Conservation (phyloP, 1,140 invertebrate species). For the Bombus cullumanus region DNA sequence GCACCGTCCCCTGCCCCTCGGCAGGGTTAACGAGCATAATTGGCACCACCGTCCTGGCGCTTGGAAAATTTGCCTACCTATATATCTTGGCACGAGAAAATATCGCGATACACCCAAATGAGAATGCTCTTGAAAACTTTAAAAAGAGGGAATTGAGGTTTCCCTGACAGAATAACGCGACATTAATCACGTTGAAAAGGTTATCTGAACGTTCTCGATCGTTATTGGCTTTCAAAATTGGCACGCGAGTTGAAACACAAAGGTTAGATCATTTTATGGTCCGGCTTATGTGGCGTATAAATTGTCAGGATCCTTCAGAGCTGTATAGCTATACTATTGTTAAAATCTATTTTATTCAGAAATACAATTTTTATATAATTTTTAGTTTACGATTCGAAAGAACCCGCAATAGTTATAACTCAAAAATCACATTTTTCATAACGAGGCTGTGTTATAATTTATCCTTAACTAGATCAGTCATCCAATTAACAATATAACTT, state of each 20-base stretch:
- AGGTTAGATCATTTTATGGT: not conserved
- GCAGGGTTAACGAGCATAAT: slow-evolving; percentile 36
- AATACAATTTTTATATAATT: too few species aligned
- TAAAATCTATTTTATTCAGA: too few species aligned
- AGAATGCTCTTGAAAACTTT: not conserved
- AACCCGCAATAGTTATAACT: too few species aligned
- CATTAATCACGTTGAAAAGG: not conserved
- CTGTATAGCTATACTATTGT: too few species aligned
- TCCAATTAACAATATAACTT: too few species aligned
- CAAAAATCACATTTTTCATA: too few species aligned
- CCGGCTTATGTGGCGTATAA: not conserved
- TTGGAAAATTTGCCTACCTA: not conserved
- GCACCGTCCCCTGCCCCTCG: slow-evolving; percentile 22
- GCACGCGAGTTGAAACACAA: not conserved
- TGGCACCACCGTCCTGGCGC: not conserved
- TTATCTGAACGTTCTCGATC: not conserved
- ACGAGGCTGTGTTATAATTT: too few species aligned
- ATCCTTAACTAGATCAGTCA: too few species aligned
- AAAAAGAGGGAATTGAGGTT: not conserved
- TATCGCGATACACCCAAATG: not conserved
- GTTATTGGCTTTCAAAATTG: not conserved
- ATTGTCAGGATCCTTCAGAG: not conserved
- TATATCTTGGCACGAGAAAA: not conserved
- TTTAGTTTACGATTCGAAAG: too few species aligned
- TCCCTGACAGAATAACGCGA: not conserved